phyloP scores from a whole-genome alignment of 1,140 invertebrate genomes.

The Matsumurasca onukii region DNA sequence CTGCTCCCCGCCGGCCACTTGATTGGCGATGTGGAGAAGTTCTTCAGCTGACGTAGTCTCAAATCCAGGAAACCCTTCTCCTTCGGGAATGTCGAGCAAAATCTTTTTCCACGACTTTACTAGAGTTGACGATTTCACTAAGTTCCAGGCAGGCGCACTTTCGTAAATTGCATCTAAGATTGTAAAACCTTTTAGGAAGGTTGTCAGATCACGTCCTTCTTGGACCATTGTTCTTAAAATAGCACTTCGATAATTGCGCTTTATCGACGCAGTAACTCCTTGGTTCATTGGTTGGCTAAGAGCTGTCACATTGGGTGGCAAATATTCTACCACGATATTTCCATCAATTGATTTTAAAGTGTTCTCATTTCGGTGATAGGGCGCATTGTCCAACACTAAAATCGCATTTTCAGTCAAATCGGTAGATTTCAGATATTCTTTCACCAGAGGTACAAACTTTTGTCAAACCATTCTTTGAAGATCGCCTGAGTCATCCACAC shows the following conservation, averaged over 20 bases:
- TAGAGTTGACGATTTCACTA: not conserved
- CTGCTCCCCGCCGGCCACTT: not conserved
- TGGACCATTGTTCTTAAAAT: not conserved
- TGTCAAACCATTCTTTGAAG: slow-evolving; percentile 11
- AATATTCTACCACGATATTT: not conserved
- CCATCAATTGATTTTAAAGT: not conserved
- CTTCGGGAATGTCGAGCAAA: not conserved
- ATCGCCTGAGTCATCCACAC: not conserved
- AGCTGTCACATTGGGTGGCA: not conserved
- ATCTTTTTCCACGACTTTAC: not conserved
- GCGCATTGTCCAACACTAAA: not conserved
- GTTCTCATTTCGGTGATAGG: not conserved
- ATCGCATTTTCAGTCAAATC: not conserved
- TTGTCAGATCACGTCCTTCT: not conserved
- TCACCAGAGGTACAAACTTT: not conserved
- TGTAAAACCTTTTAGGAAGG: not conserved
- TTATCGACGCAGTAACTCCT: not conserved
- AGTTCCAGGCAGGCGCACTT: not conserved
- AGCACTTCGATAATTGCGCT: not conserved
- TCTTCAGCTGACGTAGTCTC: too few species aligned
- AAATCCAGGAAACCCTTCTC: not conserved
- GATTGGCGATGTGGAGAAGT: too few species aligned
- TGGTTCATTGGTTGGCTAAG: not conserved
- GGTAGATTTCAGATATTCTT: not conserved
- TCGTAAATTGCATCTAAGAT: not conserved